Base-by-base conservation (phyloP, 1,140 invertebrate genomes). In the Drosophila orosa region DNA sequence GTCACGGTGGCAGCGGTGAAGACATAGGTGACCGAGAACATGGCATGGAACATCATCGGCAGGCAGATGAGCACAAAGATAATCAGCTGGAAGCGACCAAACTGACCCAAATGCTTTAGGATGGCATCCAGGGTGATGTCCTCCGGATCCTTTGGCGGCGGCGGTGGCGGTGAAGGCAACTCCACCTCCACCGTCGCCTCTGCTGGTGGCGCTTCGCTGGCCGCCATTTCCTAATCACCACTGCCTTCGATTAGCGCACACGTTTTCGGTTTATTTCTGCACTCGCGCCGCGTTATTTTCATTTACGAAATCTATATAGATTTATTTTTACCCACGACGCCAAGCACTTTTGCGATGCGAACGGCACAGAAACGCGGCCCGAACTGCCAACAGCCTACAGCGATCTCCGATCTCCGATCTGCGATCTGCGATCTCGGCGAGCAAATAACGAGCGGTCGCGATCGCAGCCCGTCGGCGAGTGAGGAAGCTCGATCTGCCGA, bases 1-100 rank as follows among this genome's bases (percentile, higher is more conserved):
- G 92, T 89, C 42, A 94, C 90, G 50, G 93, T 93, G 45, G 92
- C 92, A 3, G 94, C 93, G 3, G 94, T 94, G 74, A 95, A 95
- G 5, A 95, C 92, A 65, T 94, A 95, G 17, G 93, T 93, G 22
- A 93, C 85, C 7, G 92, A 93, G 60, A 92, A 93, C 63, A 92
- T 93, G 10, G 93, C 93, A 33, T 92, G 92, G 52, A 94, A 93
- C 39, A 94, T 92, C 48, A 94, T 92, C 0, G 94, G 92, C 22
- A 95, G 27, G 31, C 92, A 91, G n/a, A 94, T 92, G 22, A 94
- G 73, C 12, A 92, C 5, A 52, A 94, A 93, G 19, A 93, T 93
- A 8, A 92, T 86, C 25, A 94, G 57, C 82, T 95, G 94, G 85
- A 93, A 95, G 56, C 84, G 85, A 15, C 94, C 94, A 57, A 95